A percentile compares a stretch with the other conserved stretches of the same genome.
These are phyloP conservation scores for Tromatobia lineatoria DNA, from an alignment of 2,888 invertebrate genomes.

Conservation along the genomic window DNA sequence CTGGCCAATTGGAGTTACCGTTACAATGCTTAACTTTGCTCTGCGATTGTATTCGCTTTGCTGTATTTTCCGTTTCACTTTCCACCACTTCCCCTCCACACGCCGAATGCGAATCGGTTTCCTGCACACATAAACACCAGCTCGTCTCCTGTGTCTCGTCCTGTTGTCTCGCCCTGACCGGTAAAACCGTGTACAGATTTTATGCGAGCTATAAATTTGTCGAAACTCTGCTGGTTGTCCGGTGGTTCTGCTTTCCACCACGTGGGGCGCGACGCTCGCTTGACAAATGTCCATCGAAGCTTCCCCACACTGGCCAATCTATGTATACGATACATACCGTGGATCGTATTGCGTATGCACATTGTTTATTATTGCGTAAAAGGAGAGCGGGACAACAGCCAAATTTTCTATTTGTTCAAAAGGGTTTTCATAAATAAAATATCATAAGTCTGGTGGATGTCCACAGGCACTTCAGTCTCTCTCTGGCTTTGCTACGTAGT, in stretches of 20 bases:
- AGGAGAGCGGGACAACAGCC: neutral
- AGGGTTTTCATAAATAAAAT: slow-evolving; percentile 54
- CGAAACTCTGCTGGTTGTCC: slow-evolving; percentile 67
- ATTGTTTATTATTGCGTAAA: slow-evolving; percentile 2
- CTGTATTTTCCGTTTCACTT: neutral
- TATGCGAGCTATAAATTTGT: slow-evolving; percentile 69
- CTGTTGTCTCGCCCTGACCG: slow-evolving; percentile 41
- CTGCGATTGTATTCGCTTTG: slow-evolving; percentile 54
- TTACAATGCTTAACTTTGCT: slow-evolving; percentile 66
- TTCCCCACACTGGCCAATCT: neutral
- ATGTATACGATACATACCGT: neutral
- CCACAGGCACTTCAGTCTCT: neutral
- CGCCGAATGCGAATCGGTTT: neutral
- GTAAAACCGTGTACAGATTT: slow-evolving; percentile 68
- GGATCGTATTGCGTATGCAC: slow-evolving; percentile 21
- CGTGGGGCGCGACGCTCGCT: slow-evolving; percentile 31
- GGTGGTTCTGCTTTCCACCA: slow-evolving; percentile 47
- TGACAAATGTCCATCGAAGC: slow-evolving; percentile 68
- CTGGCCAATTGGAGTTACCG: slow-evolving; percentile 66
- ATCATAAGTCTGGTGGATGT: slow-evolving; percentile 15
- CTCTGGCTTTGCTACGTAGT: neutral
- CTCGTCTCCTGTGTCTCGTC: slow-evolving; percentile 29
- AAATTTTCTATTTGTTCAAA: slow-evolving; percentile 22
- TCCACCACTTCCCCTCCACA: neutral
- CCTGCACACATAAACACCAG: neutral